Evolutionary conservation across 1,140 invertebrate species (phyloP), one percentile per base, ranked within the genome.

Genomic region (Vollenhovia emeryi): DNA sequence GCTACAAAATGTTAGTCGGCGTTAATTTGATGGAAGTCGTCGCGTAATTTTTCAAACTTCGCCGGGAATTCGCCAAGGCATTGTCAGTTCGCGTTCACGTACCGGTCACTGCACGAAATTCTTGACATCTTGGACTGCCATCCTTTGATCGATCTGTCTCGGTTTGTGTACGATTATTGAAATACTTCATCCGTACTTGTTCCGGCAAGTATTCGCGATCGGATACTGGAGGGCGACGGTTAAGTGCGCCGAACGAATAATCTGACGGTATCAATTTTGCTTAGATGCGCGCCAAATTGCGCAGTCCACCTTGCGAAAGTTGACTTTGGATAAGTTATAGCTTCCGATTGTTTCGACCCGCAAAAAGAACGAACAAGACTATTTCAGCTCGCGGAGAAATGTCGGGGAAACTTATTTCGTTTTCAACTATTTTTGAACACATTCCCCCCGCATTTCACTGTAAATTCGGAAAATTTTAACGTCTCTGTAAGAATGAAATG

Each of bases 101-200:
- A 18, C 21, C 84, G 52, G 13, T 60, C 79, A 79, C 64, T 66
- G 33, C 15, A 43, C 66, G 52, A 80, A 84, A 62, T 62, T 73
- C 87, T 74, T 68, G 66, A 24, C 50, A 33, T 59, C 55, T 48
- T 52, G 18, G 8, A 8, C 27, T 73, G 40, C 36, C 50, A 73
- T 21, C 30, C 33, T 82, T 57, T 69, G 60, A 79, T 79, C 84
- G 66, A 57, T 11, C 78, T 45, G 50, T 36, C 59, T 62, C 55
- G 15, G 80, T 68, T 68, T 68, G 57, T 48, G 40, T 62, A 27
- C 60, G 71, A 84, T 90, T 91, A 91, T 92, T 86, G 89, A 66
- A 90, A 91, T 90, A 90, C 89, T 92, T 91, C 68, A 68, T 85
- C 60, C 66, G 64, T 88, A 91, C 80, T 89, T 91, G 76, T 76